Evolutionary conservation across 2,888 invertebrate species (phyloP), one percentile per base, ranked within the genome.

Genomic region (Sepiola atlantica): DNA sequence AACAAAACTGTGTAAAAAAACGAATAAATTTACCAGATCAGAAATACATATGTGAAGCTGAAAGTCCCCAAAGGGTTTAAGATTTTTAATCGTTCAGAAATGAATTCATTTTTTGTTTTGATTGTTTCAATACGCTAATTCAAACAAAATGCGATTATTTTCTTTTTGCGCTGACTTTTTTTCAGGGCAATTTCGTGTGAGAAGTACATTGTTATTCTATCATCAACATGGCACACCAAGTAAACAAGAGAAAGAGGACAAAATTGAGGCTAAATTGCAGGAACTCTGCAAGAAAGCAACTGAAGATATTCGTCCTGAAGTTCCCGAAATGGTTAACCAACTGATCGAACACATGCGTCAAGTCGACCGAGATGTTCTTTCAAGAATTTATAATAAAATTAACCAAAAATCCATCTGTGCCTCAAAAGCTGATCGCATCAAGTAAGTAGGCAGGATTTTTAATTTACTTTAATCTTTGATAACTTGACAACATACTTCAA

Each of bases 321-420:
- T 97, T 18, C 97, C 98, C 1, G 95, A 96, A 35, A 96, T 97
- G 61, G 98, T 98, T 96, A 96, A 97, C 45, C 96, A 97, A 16
- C 97, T 98, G 20, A 92, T 92, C 21, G 92, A 45, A 12, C 35
- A 54, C 35, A 92, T 92, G 92, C 35, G 92, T 45, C 92, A 92
- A 24, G 92, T 92, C 14, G 92, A 92, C n/a, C 28, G 28, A 28
- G 92, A 54, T 35, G 35, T 92, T 92, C 54, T 92, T 35, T 45
- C 35, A 54, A 92, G 16, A 54, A 32, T 92, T 54, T 54, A 92
- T 35, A 35, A 92, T 8, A 92, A 92, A 92, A 92, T 92, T 35
- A 45, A 24, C 92, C 35, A 54, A 35, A 92, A 24, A 28, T 35
- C 24, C 14, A 45, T 92, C 45, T 92, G 77, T 77, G 77, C n/a